Evolutionary conservation across 2,113 vertebrate species (phyloP), one percentile per base, ranked within the genome.

Genomic region (Oncorhynchus gorbuscha): DNA sequence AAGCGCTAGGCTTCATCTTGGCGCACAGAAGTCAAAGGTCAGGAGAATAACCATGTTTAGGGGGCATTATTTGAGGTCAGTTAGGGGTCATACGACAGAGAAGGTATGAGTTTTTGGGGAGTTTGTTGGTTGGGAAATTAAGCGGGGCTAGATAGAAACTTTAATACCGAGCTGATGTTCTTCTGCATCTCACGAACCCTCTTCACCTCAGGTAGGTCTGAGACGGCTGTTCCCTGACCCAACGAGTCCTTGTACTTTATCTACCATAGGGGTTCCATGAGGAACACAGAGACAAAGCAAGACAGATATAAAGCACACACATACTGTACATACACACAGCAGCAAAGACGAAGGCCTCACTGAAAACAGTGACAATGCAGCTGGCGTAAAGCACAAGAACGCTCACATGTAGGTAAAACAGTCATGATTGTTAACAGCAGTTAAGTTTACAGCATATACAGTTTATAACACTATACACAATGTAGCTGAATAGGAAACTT

Each of bases 101-200:
- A 45, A 9, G 39, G 39, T 45, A 9, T 3, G 39, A 45, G 39
- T 45, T 45, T 11, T 45, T 45, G 8, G 59, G 59, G 18, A n/a
- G 48, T 69, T n/a, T 26, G 39, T 69, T 18, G 58, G 32, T 45
- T 45, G 48, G 71, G 72, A 64, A 11, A 22, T 16, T 8, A 22
- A 11, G n/a, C 20, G 73, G n/a, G 72, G 67, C 75, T 66, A 79
- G 49, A 32, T 20, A 71, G 76, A 71, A 61, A 78, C 76, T 84
- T 87, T 5, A 16, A 14, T 99, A 99, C 97, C 97, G 93, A 95
- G 93, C 97, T 99, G 93, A 99, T 99, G 94, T 98, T 96, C 93
- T 97, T 98, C 96, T 99, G 97, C 0, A 96, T 96, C 90, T 98
- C 94, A 93, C 95, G 95, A 84, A 96, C 96, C 9, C 98, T 94